These are phyloP conservation scores for Platycheirus albimanus DNA, from an alignment of 2,888 invertebrate genomes.

Conservation along the genomic window DNA sequence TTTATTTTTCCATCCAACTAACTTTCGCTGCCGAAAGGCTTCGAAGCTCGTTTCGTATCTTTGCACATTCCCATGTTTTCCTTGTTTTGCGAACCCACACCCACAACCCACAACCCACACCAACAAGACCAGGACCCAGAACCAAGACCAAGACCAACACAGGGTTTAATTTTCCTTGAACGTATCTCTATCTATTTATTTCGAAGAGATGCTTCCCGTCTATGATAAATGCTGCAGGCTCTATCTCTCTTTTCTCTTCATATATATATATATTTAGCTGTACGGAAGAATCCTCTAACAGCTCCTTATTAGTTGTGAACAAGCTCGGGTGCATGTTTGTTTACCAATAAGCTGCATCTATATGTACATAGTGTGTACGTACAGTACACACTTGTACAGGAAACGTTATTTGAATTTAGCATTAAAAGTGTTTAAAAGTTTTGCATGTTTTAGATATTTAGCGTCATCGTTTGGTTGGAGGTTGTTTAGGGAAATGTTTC, in stretches of 20 bases:
- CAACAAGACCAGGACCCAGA: not conserved
- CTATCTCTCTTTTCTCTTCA: slow-evolving; percentile 16
- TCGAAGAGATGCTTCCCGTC: slow-evolving; percentile 47
- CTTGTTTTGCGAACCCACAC: not conserved
- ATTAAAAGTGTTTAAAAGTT: slow-evolving; percentile 63
- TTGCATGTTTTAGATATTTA: slow-evolving; percentile 30
- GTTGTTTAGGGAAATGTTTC: slow-evolving; percentile 33
- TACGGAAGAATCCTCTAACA: slow-evolving; percentile 61
- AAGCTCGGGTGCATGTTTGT: slow-evolving; percentile 68
- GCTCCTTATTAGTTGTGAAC: slow-evolving; percentile 73
- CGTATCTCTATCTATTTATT: slow-evolving; percentile 32
- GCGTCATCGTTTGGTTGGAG: slow-evolving; percentile 17
- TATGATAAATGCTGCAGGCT: slow-evolving; percentile 58
- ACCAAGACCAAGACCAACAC: not conserved
- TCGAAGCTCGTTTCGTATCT: slow-evolving; percentile 31
- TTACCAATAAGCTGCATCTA: slow-evolving; percentile 66
- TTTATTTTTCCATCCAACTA: slow-evolving; percentile 55
- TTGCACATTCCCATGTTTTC: slow-evolving; percentile 44
- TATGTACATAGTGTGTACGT: not conserved
- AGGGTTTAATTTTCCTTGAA: slow-evolving; percentile 43
- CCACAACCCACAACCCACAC: not conserved
- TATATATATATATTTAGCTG: not conserved
- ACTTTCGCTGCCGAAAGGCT: slow-evolving; percentile 43
- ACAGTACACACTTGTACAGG: slow-evolving; percentile 17
- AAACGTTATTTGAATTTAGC: slow-evolving; percentile 64